Percentiles rank a stretch among this genome's conserved stretches.
Conservation (phyloP, 2,797 vertebrate species). For the Microctenopoma steveboyesi region DNA sequence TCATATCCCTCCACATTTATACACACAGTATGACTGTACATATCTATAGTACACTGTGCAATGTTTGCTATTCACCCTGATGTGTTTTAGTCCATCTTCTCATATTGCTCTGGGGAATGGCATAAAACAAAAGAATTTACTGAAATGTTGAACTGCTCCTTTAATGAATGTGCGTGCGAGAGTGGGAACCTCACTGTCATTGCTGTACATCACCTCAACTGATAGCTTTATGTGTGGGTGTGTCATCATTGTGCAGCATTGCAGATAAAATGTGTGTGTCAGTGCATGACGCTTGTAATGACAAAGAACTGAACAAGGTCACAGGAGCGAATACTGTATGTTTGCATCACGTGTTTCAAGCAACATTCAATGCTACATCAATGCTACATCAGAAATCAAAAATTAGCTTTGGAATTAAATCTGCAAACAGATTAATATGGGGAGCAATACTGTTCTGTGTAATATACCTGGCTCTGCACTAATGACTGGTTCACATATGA, state of each 20-base stretch:
- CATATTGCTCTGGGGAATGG: conserved; percentile 4
- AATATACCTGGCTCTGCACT: conserved; percentile 49
- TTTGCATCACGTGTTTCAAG: conserved; percentile 49
- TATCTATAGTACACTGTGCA: neutral
- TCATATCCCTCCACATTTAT: neutral
- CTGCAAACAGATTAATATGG: conserved; percentile 44
- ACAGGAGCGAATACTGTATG: conserved; percentile 27
- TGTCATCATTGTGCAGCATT: conserved; percentile 71
- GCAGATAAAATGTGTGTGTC: conserved; percentile 54
- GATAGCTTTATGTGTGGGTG: conserved; percentile 69
- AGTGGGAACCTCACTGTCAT: conserved; percentile 48
- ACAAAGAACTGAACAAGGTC: conserved; percentile 48
- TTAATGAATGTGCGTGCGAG: conserved; percentile 42
- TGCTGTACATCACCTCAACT: conserved; percentile 62
- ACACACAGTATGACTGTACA: neutral
- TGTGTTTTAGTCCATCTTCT: conserved; percentile 13
- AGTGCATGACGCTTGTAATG: conserved; percentile 59
- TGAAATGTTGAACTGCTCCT: conserved; percentile 45
- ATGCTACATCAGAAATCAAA: neutral
- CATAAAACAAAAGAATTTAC: conserved; percentile 8
- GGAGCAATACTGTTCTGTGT: conserved; percentile 75
- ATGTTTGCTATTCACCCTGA: neutral
- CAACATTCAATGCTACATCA: neutral
- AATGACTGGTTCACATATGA: conserved; percentile 39
- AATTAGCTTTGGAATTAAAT: conserved; percentile 47